Base-by-base conservation (phyloP, 1,140 invertebrate genomes). In the Papilio helenus region DNA sequence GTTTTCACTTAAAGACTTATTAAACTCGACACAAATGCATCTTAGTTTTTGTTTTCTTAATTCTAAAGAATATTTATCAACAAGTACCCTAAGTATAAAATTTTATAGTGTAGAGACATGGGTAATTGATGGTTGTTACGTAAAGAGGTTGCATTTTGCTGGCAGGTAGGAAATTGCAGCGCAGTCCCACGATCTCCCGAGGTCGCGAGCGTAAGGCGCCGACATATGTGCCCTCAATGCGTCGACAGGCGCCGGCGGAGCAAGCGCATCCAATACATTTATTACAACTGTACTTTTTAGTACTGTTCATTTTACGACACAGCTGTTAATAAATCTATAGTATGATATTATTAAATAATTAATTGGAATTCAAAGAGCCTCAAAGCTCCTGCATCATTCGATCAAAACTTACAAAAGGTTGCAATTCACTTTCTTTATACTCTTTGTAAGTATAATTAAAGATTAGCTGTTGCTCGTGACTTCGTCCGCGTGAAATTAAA, bases 211-310 rank as follows among this genome's bases (percentile, higher is more conserved):
- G 74, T 8, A 51, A 29, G 55, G 20, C 58, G 29, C 23, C 49
- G 49, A 76, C 74, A 76, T 76, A 51, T 73, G 58, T 74, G 74
- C 55, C 74, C 74, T 29, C 20, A 58, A 55, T 76, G 74, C 74
- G 49, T 29, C 26, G 74, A 55, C 74, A 26, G 46, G 18, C 34
- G 39, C 39, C 73, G 29, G 20, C 49, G 49, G 51, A 23, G 29
- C 58, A 65, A 29, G 39, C 71, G 71, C 71, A 72, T 72, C 39
- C 29, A 72, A 44, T 44, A 2, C 18, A n/a, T 29, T 23, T 29
- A 65, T 68, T 68, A 71, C 34, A 34, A 34, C 29, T 71, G 9
- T 34, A 39, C 68, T 71, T 10, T 9, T 42, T 71, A 42, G 12
- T n/a, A 72, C 5, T 42, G 18, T 72, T 44, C n/a, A 8, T n/a